A percentile compares a stretch with the other conserved stretches of the same genome.
phyloP scores from a whole-genome alignment of 1,140 invertebrate species.

The Doryteuthis pealeii region DNA sequence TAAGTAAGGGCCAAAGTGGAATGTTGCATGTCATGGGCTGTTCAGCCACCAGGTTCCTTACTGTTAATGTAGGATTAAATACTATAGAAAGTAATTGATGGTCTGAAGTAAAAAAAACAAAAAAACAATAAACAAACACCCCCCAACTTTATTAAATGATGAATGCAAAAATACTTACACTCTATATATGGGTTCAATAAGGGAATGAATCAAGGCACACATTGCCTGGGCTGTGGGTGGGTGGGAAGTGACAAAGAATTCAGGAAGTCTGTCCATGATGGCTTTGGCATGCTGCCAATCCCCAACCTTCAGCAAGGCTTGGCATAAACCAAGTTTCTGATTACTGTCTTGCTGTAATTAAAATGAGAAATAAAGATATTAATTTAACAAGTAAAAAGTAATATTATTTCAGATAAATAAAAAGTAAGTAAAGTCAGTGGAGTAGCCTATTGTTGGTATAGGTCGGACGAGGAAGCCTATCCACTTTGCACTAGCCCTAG shows the following conservation, averaged over 20 bases:
- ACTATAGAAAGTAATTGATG: too few relatives aligned
- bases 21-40: too few relatives aligned
- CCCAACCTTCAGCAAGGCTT: constrained; percentile 83
- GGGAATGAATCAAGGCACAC: constrained; percentile 77
- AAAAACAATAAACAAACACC: too few relatives aligned
- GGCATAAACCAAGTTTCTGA: constrained; percentile 91
- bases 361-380: constrained; percentile 13
- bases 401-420: not conserved
- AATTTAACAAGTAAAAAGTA: not conserved
- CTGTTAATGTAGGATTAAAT: too few relatives aligned
- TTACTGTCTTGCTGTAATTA: constrained; percentile 68
- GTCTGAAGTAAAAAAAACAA: too few relatives aligned
- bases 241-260: constrained; percentile 77
- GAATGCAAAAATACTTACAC: constrained; percentile 71
- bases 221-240: constrained; percentile 78
- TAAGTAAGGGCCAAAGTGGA: too few relatives aligned
- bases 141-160: too few relatives aligned
- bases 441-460: too few relatives aligned
- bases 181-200: constrained; percentile 87
- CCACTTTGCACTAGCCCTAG: too few relatives aligned
- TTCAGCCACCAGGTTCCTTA: too few relatives aligned
- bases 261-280: constrained; percentile 80
- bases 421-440: not conserved
- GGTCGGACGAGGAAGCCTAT: too few relatives aligned
- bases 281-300: constrained; percentile 84